Evolutionary conservation across 2,888 invertebrate genomes (phyloP), one percentile per base, ranked within the genome.

Genomic region (Melipona beecheii): DNA sequence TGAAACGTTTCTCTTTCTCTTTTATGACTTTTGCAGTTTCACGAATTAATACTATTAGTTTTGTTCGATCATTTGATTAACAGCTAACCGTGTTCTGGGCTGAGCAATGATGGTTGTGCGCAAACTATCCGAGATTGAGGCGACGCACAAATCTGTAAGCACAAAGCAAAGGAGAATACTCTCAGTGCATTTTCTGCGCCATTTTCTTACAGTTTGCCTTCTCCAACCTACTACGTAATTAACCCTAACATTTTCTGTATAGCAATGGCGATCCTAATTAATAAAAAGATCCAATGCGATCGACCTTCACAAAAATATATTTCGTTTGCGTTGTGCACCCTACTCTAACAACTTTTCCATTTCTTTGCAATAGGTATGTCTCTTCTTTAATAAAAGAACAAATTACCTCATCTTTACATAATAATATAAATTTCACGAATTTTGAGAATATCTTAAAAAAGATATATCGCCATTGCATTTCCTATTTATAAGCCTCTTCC

Each of bases 131-230:
- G 93, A 94, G 92, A 94, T 93, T 92, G 94, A 93, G 92, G 93
- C 92, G 93, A 94, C 94, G 93, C 93, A 94, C 93, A 94, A 92
- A 94, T 94, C 94, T 94, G 94, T 92, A 94, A 94, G 94, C 94
- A 94, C 94, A 94, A 94, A 94, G 94, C 94, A 94, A 94, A 94
- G 92, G 92, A 94, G 93, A 93, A 94, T 90, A 94, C 93, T 93
- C 93, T 94, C 92, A 94, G 93, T 94, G 94, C 93, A 92, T 91
- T 92, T 93, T 93, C 92, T 93, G 94, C 93, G 93, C 93, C 92
- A 91, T 88, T 90, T 90, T 84, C 79, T 90, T 91, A 90, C 89
- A 89, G 90, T 92, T 93, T 94, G 93, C 93, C 93, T 93, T 92
- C 87, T 90, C 90, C 92, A 93, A 93, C 93, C 93, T 94, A 93